Evolutionary conservation across 2,888 invertebrate species (phyloP).

Genomic region (Heliconius cydno): DNA sequence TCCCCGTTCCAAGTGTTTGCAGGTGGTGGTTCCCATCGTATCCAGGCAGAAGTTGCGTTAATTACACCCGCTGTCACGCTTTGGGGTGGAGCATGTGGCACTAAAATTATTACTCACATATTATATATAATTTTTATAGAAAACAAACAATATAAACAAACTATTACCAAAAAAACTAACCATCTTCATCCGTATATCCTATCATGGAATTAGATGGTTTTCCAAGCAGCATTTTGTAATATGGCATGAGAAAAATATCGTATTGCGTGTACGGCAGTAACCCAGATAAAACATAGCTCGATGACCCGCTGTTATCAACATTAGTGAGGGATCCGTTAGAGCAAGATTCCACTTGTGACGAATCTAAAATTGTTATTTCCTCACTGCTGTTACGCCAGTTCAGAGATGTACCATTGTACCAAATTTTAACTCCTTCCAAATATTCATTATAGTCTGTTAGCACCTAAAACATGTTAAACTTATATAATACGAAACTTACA

Average conservation of each 20-base stretch:
- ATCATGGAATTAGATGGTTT: conserved; percentile 96
- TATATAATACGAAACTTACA: conserved; percentile 35
- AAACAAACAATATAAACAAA: not conserved
- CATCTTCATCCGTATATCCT: conserved; percentile 93
- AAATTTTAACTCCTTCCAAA: conserved; percentile 88
- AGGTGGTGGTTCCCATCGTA: conserved; percentile 92
- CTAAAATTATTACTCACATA: conserved; percentile 73
- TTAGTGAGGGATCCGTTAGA: conserved; percentile 87
- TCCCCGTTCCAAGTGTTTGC: conserved; percentile 90
- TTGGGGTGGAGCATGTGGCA: conserved; percentile 91
- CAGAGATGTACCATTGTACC: conserved; percentile 77
- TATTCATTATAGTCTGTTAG: conserved; percentile 81
- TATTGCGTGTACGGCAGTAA: conserved; percentile 93
- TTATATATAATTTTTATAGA: conserved; percentile 19
- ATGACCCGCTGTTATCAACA: conserved; percentile 87
- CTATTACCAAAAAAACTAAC: conserved; percentile 63
- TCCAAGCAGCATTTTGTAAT: conserved; percentile 93
- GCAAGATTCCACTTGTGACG: conserved; percentile 65
- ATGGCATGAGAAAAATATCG: conserved; percentile 96
- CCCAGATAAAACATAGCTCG: conserved; percentile 89
- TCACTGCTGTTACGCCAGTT: conserved; percentile 77
- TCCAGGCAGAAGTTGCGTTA: conserved; percentile 91
- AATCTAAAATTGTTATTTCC: conserved; percentile 62
- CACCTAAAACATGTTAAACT: conserved; percentile 62
- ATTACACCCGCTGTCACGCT: conserved; percentile 91